Percentiles rank a stretch among this genome's conserved stretches.
These are phyloP conservation scores for Limnephilus auricula DNA, from an alignment of 2,888 invertebrate genomes.

Conservation along the genomic window DNA sequence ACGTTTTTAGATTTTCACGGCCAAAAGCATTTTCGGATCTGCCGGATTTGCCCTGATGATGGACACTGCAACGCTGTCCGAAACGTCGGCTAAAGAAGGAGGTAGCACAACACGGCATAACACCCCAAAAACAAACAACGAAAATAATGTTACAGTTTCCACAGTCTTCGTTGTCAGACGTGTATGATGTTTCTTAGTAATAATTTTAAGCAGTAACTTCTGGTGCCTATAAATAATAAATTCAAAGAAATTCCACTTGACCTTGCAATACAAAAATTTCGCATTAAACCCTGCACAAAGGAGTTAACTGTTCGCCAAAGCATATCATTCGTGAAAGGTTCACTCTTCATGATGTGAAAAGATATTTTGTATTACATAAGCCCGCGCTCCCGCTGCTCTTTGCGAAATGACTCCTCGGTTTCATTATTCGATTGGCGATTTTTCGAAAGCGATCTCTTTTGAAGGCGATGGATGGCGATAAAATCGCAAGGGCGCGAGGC, in stretches of 20 bases:
- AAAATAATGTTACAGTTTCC: no score
- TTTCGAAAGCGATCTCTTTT: slow-evolving; percentile 29
- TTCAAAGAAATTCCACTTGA: neutral
- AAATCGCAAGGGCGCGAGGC: neutral
- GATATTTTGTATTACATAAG: neutral
- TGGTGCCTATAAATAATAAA: neutral
- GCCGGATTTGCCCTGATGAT: no score
- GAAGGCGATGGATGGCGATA: neutral
- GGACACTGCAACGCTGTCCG: no score
- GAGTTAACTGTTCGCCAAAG: neutral
- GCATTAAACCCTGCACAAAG: neutral
- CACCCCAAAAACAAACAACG: no score
- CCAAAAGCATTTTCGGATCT: no score
- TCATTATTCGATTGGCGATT: slow-evolving; percentile 24
- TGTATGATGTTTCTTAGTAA: no score
- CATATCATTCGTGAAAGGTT: neutral
- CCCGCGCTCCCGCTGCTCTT: neutral
- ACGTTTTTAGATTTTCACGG: no score
- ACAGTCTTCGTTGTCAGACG: no score
- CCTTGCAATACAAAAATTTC: neutral
- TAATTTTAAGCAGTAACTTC: neutral
- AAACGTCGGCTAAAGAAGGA: no score
- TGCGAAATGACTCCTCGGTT: neutral
- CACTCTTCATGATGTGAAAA: neutral
- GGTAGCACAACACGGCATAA: no score